Conservation (phyloP, 2,888 invertebrate genomes). For the Nudaria mundana region DNA sequence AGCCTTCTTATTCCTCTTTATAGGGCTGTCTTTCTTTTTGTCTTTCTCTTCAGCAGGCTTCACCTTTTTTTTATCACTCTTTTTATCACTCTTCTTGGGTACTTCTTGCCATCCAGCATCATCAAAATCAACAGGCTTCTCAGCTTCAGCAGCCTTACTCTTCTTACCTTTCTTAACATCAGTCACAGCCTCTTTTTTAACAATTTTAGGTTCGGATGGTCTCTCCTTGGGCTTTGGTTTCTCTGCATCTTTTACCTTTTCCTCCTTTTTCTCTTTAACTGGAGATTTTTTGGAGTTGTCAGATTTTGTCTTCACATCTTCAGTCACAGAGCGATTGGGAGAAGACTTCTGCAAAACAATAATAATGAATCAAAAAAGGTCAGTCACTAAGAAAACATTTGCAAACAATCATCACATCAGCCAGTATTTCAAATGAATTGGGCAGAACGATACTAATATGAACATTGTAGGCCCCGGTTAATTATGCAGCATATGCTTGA, state of each 20-base stretch:
- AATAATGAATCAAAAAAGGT: neutral
- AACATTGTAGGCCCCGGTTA: conserved; percentile 45
- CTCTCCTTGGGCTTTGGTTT: conserved; percentile 73
- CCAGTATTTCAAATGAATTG: too few species aligned
- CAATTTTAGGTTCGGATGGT: conserved; percentile 52
- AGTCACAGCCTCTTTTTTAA: conserved; percentile 64
- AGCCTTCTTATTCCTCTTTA: conserved; percentile 69
- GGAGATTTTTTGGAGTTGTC: conserved; percentile 82
- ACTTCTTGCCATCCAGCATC: conserved; percentile 89
- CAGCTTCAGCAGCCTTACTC: conserved; percentile 76
- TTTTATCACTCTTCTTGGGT: conserved; percentile 86
- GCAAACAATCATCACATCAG: conserved; percentile 1
- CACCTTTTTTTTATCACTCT: conserved; percentile 85
- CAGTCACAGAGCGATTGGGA: conserved; percentile 82
- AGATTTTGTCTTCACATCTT: conserved; percentile 80
- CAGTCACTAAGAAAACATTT: neutral
- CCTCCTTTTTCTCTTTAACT: conserved; percentile 79
- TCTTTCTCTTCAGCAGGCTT: conserved; percentile 82
- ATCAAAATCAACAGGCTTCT: conserved; percentile 87
- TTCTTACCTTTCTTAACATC: conserved; percentile 82
- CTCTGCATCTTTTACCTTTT: conserved; percentile 75
- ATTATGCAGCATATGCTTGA: conserved; percentile 59
- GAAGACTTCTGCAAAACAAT: conserved; percentile 80
- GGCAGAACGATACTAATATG: too few species aligned
- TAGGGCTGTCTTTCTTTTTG: conserved; percentile 75